A percentile compares a stretch with the other conserved stretches of the same genome.
These are phyloP conservation scores for Thamnophis sirtalis DNA, from an alignment of 2,113 vertebrate species.

Conservation along the genomic window DNA sequence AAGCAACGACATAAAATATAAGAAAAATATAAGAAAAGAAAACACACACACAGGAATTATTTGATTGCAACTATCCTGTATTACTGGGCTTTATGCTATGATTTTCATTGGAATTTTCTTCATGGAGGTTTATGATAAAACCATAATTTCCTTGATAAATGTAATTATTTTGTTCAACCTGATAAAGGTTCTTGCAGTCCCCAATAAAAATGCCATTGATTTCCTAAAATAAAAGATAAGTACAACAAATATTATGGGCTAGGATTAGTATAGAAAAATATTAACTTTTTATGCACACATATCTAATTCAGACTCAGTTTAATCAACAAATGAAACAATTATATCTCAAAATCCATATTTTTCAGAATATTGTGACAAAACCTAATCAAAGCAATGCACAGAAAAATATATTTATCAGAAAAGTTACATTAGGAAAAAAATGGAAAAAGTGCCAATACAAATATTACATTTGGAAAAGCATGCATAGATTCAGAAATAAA, in stretches of 20 bases:
- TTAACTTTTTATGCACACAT: not conserved
- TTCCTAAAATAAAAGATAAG: not conserved
- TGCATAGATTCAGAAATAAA: not conserved
- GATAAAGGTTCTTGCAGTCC: not conserved
- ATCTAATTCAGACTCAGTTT: not conserved
- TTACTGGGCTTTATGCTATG: not conserved
- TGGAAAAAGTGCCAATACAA: not conserved
- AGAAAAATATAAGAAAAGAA: slow-evolving; percentile 16
- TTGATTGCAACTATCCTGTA: slow-evolving; percentile 2
- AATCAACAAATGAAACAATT: not conserved
- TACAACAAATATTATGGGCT: not conserved
- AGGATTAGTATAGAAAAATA: not conserved
- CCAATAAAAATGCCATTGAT: not conserved
- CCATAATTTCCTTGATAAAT: not conserved
- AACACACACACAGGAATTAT: not conserved
- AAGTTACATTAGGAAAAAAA: not conserved
- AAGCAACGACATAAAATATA: slow-evolving; percentile 22
- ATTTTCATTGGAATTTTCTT: not conserved
- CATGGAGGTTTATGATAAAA: not conserved
- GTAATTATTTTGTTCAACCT: not conserved
- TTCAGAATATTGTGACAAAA: not conserved
- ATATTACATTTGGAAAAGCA: not conserved
- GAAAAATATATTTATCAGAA: not conserved
- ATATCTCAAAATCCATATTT: not conserved
- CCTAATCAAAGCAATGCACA: not conserved